Base-by-base conservation (phyloP, 1,140 invertebrate species). In the Arctopsyche grandis region DNA sequence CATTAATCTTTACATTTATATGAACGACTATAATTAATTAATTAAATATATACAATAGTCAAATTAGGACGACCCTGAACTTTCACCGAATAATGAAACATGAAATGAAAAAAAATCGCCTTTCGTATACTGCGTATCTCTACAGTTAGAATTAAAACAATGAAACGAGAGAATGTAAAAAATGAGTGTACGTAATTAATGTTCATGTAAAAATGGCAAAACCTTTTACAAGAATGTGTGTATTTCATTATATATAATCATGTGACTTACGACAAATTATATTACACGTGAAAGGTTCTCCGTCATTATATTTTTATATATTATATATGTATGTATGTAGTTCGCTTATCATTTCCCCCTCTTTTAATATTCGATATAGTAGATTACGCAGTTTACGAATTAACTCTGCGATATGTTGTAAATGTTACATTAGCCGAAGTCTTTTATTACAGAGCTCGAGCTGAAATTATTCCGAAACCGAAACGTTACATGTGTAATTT, bases 111-210 rank as follows among this genome's bases (percentile, higher is more conserved):
- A 38, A 4, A 38, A 38, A 38, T 38, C 29, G 29, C 29, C 29
- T 52, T 14, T 66, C 63, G 63, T 66, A 66, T 66, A 66, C 63
- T 66, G 63, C 63, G 63, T 66, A 66, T 66, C 63, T 66, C 63
- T 26, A 14, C 14, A 52, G 16, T 66, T 66, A 19, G 21, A 19
- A 60, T 60, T 19, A 60, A 60, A 60, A 52, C 29, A 38, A 38
- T 38, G 16, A 52, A 52, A 52, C 10, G 48, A 52, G 7, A 3
- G 12, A 52, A 5, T 52, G 48, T 10, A 5, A 52, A 52, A 52
- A 52, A 52, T 3, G 3, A 12, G 48, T 52, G 16, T 16, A 52
- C 48, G 19, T 19, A 60, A 19, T 60, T 60, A 60, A 60, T 21
- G 56, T 60, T 16, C 56, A 19, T 21, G 16, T 21, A 60, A 60